Conservation (phyloP, 2,797 vertebrate species). For the Cossypha dichroa region DNA sequence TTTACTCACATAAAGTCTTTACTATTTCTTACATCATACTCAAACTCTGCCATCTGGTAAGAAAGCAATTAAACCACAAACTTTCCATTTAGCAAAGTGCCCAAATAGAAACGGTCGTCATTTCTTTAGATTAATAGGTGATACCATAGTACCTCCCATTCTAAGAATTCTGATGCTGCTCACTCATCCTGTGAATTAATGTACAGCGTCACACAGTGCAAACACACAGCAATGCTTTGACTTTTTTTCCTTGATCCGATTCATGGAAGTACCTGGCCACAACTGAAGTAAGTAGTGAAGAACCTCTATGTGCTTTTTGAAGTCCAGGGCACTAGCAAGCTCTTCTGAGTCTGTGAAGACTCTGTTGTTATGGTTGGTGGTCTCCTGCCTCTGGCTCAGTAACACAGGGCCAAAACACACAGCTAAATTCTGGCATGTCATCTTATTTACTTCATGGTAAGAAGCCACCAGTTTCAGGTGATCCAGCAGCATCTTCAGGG, state of each 20-base stretch:
- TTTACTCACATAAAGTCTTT: neutral
- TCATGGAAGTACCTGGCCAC: slow-evolving; percentile 88
- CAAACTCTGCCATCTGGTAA: neutral
- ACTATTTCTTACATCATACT: neutral
- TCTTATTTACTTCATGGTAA: slow-evolving; percentile 93
- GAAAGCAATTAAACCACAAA: neutral
- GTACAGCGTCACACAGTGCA: neutral
- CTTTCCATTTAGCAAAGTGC: neutral
- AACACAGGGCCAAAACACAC: slow-evolving; percentile 97
- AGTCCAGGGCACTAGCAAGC: slow-evolving; percentile 93
- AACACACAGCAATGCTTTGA: neutral
- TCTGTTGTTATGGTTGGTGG: slow-evolving; percentile 88
- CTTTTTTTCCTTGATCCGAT: neutral
- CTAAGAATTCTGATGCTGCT: neutral
- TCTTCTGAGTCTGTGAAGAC: slow-evolving; percentile 96
- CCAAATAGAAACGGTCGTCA: neutral
- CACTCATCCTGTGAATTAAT: neutral
- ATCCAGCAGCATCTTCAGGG: slow-evolving; percentile 90
- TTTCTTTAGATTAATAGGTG: neutral
- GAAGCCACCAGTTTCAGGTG: slow-evolving; percentile 96
- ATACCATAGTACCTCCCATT: neutral
- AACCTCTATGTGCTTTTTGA: slow-evolving; percentile 99
- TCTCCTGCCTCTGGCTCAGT: slow-evolving; percentile 93
- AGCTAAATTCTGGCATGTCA: slow-evolving; percentile 98
- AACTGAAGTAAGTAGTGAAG: slow-evolving; percentile 96